These are phyloP conservation scores for Steinernema carpocapsae DNA, from an alignment of 2,888 invertebrate genomes.

Conservation along the genomic window DNA sequence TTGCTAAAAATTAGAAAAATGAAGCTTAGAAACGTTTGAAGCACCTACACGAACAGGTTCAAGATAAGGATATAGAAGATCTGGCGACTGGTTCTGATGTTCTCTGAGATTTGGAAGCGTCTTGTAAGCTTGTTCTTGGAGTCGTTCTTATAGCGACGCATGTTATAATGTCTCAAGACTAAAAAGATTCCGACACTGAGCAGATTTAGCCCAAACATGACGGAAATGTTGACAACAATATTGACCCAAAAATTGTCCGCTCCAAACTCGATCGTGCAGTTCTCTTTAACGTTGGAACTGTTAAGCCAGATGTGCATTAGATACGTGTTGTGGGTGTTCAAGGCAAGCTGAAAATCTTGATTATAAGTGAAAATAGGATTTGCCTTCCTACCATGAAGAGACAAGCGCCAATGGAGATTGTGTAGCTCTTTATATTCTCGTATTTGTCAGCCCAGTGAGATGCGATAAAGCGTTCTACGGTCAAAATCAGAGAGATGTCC, in stretches of 20 bases:
- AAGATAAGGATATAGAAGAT: not conserved
- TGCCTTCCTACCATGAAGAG: not conserved
- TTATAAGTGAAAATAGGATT: not conserved
- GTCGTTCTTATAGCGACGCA: not conserved
- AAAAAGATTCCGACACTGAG: not conserved
- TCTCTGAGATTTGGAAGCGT: slow-evolving; percentile 9
- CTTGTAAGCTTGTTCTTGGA: slow-evolving; percentile 7
- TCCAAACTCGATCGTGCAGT: not conserved
- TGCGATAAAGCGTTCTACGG: not conserved
- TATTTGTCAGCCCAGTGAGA: not conserved
- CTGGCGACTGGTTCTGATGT: slow-evolving; percentile 9
- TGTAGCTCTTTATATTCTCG: not conserved
- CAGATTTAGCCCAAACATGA: not conserved
- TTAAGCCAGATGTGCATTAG: slow-evolving; percentile 4
- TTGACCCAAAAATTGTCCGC: not conserved
- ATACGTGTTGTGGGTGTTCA: slow-evolving; percentile 15
- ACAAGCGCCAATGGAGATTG: not conserved
- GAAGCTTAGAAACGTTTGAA: not conserved
- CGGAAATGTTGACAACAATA: not conserved
- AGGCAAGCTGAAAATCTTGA: not conserved
- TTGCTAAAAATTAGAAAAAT: not conserved
- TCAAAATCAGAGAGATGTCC: not conserved
- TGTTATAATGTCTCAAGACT: not conserved
- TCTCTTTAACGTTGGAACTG: not conserved
- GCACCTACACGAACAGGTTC: not conserved